phyloP scores from a whole-genome alignment of 2,888 invertebrate species.

The Cephus rjabovi region DNA sequence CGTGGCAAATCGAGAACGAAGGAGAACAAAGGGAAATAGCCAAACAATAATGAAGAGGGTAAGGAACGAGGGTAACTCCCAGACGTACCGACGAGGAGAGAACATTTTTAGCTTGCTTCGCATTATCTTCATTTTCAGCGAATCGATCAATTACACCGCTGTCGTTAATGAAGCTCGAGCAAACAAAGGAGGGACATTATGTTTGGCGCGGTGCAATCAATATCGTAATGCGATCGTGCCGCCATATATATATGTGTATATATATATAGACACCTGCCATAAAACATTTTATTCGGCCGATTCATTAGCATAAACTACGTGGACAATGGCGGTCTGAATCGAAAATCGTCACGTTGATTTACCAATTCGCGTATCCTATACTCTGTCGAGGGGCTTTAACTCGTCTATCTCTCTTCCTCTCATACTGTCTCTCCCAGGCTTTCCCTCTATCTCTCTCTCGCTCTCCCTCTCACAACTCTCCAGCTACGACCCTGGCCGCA shows the following conservation, averaged over 20 bases:
- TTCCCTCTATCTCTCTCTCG: constrained; percentile 1
- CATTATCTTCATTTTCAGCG: constrained; percentile 38
- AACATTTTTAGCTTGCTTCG: neutral
- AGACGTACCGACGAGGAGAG: neutral
- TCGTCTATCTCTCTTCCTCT: constrained; percentile 1
- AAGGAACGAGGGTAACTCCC: neutral
- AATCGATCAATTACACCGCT: constrained; percentile 52
- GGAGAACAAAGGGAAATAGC: neutral
- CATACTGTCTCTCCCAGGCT: too few relatives aligned
- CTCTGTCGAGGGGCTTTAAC: neutral
- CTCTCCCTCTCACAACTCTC: neutral
- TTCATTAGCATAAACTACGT: constrained; percentile 27
- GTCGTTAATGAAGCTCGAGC: constrained; percentile 49
- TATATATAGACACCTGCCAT: constrained; percentile 23
- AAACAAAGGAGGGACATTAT: constrained; percentile 23
- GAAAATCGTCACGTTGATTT: constrained; percentile 49
- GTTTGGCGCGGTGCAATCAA: constrained; percentile 38
- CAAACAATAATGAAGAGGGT: neutral
- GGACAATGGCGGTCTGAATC: constrained; percentile 28
- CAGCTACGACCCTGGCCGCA: constrained; percentile 16
- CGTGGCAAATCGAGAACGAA: neutral
- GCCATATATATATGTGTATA: constrained; percentile 13
- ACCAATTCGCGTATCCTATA: constrained; percentile 26
- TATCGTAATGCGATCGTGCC: constrained; percentile 50
- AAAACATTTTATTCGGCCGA: constrained; percentile 18